Evolutionary conservation across 1,140 invertebrate species (phyloP).

Genomic region (Meteorus sp.): DNA sequence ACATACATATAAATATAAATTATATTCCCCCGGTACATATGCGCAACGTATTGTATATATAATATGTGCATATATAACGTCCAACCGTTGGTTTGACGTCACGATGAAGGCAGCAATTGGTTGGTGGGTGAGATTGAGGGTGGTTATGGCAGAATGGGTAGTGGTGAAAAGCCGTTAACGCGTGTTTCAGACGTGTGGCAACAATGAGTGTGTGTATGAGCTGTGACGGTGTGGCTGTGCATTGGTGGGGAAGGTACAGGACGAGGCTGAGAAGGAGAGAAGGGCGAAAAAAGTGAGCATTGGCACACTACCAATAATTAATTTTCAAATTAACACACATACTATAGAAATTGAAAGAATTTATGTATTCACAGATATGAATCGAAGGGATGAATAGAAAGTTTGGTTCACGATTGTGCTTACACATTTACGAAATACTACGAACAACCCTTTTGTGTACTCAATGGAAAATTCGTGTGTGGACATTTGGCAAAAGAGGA

Average conservation of each 20-base stretch:
- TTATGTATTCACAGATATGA: too few relatives aligned
- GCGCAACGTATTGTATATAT: background rate
- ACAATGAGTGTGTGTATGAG: conserved; percentile 5
- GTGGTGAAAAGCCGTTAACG: conserved; percentile 10
- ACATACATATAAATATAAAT: background rate
- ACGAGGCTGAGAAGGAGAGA: too few relatives aligned
- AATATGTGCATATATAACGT: background rate
- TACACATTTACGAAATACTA: too few relatives aligned
- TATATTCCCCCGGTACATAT: background rate
- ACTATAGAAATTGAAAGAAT: too few relatives aligned
- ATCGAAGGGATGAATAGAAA: too few relatives aligned
- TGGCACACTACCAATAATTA: too few relatives aligned
- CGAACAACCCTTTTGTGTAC: too few relatives aligned
- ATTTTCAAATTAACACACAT: too few relatives aligned
- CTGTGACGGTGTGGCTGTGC: background rate
- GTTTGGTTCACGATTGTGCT: too few relatives aligned
- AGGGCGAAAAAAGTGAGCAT: too few relatives aligned
- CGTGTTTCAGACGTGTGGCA: conserved; percentile 18
- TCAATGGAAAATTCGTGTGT: too few relatives aligned
- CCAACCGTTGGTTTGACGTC: conserved; percentile 8
- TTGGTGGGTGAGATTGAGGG: background rate
- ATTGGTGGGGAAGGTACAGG: background rate
- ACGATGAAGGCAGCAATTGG: background rate
- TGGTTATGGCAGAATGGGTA: background rate
- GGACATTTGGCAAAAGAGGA: too few relatives aligned